Conservation (phyloP, 2,797 vertebrate species). For the Tenualosa thibaudeaui region DNA sequence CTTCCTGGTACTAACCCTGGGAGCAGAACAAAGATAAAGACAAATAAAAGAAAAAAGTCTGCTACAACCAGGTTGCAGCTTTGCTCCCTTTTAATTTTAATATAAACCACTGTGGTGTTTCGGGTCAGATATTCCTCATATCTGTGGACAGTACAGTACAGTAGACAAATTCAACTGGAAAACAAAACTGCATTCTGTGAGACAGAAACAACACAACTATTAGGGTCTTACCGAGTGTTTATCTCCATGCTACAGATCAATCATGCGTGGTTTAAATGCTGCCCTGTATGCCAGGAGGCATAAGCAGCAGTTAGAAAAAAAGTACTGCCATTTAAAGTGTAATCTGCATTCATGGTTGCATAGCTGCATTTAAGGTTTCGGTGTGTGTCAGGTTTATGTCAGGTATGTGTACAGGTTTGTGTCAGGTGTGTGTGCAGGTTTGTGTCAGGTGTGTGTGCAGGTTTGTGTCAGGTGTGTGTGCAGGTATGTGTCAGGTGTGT, state of each 20-base stretch:
- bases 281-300: no score
- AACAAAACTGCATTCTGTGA: background rate
- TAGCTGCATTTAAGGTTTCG: no score
- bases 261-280: background rate
- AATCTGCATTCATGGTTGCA: background rate
- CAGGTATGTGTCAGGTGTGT: constrained; percentile 59
- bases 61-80: no score
- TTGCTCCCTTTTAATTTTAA: no score
- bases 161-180: background rate
- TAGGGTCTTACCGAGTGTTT: background rate
- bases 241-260: background rate
- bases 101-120: no score
- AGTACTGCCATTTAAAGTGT: background rate
- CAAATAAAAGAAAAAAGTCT: no score
- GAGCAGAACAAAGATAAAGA: no score
- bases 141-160: background rate
- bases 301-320: no score
- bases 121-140: no score
- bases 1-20: no score
- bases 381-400: background rate
- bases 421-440: background rate
- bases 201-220: background rate
- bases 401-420: background rate
- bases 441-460: background rate
- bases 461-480: background rate